A percentile compares a stretch with the other conserved stretches of the same genome.
phyloP scores from a whole-genome alignment of 2,113 vertebrate species.

The Piaya cayana region DNA sequence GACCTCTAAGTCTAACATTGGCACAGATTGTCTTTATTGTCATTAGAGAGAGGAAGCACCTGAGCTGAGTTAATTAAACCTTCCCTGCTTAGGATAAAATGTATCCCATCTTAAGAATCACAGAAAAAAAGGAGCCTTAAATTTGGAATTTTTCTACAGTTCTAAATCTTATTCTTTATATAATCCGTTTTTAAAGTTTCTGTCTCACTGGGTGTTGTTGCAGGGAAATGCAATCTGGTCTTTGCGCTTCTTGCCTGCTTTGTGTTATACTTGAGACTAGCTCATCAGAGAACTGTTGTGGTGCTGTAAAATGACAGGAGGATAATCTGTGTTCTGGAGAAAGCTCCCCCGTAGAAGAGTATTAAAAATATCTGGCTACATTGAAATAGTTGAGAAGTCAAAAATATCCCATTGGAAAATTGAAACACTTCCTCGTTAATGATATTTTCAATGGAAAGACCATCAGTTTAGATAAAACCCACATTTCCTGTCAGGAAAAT shows the following conservation, averaged over 20 bases:
- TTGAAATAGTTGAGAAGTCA: background rate
- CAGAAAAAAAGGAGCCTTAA: background rate
- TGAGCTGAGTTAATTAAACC: background rate
- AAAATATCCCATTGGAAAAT: background rate
- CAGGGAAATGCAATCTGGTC: background rate
- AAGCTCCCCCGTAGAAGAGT: background rate
- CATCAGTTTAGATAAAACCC: background rate
- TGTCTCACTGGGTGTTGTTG: background rate
- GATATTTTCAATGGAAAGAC: background rate
- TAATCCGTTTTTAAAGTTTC: background rate
- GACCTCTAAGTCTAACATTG: background rate
- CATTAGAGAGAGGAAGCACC: background rate
- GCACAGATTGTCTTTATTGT: background rate
- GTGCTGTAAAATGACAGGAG: background rate
- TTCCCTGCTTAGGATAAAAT: background rate
- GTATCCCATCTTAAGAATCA: background rate
- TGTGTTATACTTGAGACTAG: background rate
- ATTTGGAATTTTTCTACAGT: background rate
- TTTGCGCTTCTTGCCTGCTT: background rate
- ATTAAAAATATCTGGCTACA: background rate
- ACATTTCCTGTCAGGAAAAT: background rate
- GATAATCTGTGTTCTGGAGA: background rate
- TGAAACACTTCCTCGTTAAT: background rate
- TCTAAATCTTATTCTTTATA: background rate
- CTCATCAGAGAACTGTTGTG: background rate